Conservation (phyloP, 2,113 vertebrate genomes). For the Mionectes macconnelli region DNA sequence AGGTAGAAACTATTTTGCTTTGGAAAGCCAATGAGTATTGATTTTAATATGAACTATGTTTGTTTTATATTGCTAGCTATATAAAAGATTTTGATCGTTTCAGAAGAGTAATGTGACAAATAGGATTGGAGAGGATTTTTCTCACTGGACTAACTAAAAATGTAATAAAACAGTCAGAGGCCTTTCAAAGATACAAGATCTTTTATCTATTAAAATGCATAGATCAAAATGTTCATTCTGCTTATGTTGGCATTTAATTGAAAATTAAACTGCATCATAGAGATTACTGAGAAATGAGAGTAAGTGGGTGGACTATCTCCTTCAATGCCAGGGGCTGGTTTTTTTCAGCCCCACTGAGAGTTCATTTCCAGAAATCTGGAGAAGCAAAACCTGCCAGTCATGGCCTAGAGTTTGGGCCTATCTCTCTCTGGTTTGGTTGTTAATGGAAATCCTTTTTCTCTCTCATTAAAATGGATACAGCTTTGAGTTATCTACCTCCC, state of each 20-base stretch:
- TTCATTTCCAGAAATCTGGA: background rate
- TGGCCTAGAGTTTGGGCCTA: background rate
- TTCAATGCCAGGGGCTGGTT: background rate
- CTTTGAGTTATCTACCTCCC: background rate
- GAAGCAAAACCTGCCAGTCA: background rate
- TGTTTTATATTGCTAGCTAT: background rate
- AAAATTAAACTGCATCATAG: background rate
- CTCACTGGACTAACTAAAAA: background rate
- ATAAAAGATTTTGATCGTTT: slow-evolving; percentile 20
- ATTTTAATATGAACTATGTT: slow-evolving; percentile 39
- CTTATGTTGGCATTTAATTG: background rate
- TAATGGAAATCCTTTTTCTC: background rate
- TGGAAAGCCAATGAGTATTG: slow-evolving; percentile 51
- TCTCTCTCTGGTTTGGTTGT: background rate
- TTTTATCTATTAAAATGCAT: background rate
- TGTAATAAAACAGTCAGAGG: background rate
- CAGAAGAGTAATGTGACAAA: background rate
- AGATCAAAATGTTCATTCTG: background rate
- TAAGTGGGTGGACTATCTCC: background rate
- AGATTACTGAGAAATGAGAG: background rate
- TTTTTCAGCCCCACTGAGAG: background rate
- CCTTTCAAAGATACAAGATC: background rate
- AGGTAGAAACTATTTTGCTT: slow-evolving; percentile 24
- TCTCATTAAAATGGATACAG: background rate
- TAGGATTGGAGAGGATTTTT: background rate